Percentiles rank a stretch among this genome's conserved stretches.
phyloP scores from a whole-genome alignment of 64 coral and sea anemone genomes.

The Platygyra sinensis region DNA sequence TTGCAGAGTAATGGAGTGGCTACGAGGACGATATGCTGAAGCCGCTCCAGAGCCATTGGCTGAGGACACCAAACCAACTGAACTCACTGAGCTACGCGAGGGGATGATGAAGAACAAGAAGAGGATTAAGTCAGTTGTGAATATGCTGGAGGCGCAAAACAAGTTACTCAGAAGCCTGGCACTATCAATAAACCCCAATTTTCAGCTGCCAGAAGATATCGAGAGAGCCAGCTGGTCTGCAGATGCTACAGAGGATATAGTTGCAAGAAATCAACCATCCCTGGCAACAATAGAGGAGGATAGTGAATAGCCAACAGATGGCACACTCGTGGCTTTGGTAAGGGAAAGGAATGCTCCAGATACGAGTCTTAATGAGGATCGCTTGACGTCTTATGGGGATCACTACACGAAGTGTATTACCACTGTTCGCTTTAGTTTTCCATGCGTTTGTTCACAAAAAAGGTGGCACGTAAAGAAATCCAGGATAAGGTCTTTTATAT shows the following conservation, averaged over 20 bases:
- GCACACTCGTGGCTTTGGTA: too few relatives aligned
- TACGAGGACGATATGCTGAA: neutral
- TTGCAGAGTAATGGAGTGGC: neutral
- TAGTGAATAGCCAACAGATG: neutral
- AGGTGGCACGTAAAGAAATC: too few relatives aligned
- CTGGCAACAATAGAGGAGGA: neutral
- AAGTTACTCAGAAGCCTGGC: constrained; percentile 37
- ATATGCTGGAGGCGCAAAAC: constrained; percentile 37
- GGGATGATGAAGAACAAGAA: constrained; percentile 58
- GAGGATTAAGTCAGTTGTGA: constrained; percentile 41
- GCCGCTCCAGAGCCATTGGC: neutral
- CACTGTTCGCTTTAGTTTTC: too few relatives aligned
- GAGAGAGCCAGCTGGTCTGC: neutral
- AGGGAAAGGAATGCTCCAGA: neutral
- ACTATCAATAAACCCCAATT: constrained; percentile 15
- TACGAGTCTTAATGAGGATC: too few relatives aligned
- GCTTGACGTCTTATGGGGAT: too few relatives aligned
- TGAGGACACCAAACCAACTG: neutral
- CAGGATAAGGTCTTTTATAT: too few relatives aligned
- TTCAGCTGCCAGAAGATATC: neutral
- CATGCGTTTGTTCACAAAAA: too few relatives aligned
- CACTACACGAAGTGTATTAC: too few relatives aligned
- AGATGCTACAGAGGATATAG: neutral
- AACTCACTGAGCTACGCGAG: neutral
- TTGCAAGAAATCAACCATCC: too few relatives aligned